These are phyloP conservation scores for Egretta garzetta DNA, from an alignment of 2,113 vertebrate genomes.

Conservation along the genomic window DNA sequence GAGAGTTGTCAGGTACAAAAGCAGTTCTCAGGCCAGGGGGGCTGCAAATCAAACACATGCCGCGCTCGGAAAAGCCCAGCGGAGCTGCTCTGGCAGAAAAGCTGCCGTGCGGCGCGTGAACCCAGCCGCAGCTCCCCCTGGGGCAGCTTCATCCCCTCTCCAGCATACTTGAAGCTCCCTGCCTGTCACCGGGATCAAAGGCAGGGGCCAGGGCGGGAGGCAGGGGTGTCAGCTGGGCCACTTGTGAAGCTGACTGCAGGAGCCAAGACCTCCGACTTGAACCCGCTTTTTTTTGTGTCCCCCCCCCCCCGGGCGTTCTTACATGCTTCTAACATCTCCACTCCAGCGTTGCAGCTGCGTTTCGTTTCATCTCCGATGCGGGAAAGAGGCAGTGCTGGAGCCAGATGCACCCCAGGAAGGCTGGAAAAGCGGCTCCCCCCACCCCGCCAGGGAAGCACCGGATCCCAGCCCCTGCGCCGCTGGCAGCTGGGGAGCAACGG, in stretches of 20 bases:
- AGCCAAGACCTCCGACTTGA: constrained; percentile 57
- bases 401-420: background rate
- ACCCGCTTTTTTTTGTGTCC: background rate
- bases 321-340: background rate
- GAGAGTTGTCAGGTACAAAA: constrained; percentile 12
- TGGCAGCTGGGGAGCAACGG: background rate
- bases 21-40: background rate
- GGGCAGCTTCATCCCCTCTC: background rate
- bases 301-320: background rate
- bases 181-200: constrained; percentile 71
- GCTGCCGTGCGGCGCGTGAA: background rate
- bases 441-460: rapidly evolving
- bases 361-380: background rate
- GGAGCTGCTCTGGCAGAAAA: background rate
- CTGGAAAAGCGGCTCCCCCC: background rate
- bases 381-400: background rate
- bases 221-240: constrained; percentile 45
- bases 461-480: background rate
- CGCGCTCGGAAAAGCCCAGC: background rate
- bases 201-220: background rate
- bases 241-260: constrained; percentile 44
- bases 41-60: background rate
- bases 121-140: background rate
- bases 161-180: background rate
- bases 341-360: constrained; percentile 3